Percentiles rank a stretch among this genome's conserved stretches.
These are phyloP conservation scores for Edolisoma coerulescens DNA, from an alignment of 2,113 vertebrate species.

Conservation along the genomic window DNA sequence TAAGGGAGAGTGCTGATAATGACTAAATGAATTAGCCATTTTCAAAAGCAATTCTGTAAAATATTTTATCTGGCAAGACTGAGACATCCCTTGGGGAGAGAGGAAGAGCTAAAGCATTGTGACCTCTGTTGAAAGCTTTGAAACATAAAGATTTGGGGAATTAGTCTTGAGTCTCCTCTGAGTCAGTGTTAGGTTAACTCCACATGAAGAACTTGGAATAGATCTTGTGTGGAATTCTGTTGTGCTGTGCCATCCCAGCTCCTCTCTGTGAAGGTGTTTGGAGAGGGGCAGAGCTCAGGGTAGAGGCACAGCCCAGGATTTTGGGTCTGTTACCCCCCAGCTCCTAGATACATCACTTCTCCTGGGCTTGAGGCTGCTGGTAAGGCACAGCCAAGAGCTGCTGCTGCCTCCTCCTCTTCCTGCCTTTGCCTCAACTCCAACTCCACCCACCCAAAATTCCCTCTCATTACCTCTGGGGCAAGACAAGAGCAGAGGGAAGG, in stretches of 20 bases:
- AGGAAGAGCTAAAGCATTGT: fast-evolving
- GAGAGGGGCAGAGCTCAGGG: neutral
- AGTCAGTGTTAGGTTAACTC: neutral
- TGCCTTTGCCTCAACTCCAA: neutral
- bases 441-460: neutral
- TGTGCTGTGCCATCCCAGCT: neutral
- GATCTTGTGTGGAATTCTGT: neutral
- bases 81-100: neutral
- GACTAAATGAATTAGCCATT: neutral
- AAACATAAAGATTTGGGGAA: neutral
- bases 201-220: neutral
- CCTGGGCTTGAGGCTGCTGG: neutral
- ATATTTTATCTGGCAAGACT: neutral
- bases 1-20: neutral
- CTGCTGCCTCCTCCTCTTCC: neutral
- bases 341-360: neutral
- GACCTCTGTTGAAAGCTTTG: neutral
- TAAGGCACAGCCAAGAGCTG: neutral
- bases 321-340: neutral
- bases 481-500: fast-evolving
- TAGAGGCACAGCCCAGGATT: neutral
- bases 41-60: neutral
- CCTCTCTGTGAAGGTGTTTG: neutral
- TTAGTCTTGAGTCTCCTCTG: neutral
- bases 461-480: neutral